phyloP scores from a whole-genome alignment of 2,888 invertebrate genomes.

The Macrophya alboannulata region DNA sequence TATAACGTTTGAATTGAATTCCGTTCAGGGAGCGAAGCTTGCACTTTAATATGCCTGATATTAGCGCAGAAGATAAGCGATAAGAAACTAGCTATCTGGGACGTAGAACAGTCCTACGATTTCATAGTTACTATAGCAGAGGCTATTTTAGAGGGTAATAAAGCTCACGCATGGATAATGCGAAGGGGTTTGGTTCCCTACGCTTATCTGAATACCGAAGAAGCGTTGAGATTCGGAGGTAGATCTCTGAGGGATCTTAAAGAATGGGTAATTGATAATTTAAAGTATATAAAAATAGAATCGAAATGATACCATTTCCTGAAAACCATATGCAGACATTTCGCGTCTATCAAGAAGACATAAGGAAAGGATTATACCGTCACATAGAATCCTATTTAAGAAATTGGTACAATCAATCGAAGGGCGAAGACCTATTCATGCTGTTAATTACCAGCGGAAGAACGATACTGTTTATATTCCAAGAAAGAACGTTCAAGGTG shows the following conservation, averaged over 20 bases:
- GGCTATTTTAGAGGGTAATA: constrained; percentile 84
- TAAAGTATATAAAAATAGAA: not conserved
- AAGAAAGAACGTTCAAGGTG: constrained; percentile 78
- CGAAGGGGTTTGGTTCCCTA: constrained; percentile 71
- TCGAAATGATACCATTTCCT: not conserved
- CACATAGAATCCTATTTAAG: constrained; percentile 79
- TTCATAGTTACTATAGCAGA: constrained; percentile 81
- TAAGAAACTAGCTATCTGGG: constrained; percentile 64
- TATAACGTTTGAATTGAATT: not conserved
- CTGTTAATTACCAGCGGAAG: constrained; percentile 81
- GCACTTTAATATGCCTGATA: constrained; percentile 84
- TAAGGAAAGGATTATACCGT: constrained; percentile 77
- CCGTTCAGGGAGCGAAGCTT: constrained; percentile 82
- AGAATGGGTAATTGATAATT: constrained; percentile 74
- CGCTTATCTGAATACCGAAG: constrained; percentile 75
- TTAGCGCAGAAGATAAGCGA: constrained; percentile 79
- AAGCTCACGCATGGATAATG: constrained; percentile 79
- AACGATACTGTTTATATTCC: constrained; percentile 81
- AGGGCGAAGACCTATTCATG: constrained; percentile 80
- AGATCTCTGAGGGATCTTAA: constrained; percentile 69
- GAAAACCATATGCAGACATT: constrained; percentile 77
- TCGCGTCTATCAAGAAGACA: constrained; percentile 79
- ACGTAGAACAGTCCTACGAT: constrained; percentile 68
- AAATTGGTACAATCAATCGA: constrained; percentile 79
- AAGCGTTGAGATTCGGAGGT: constrained; percentile 78